Conservation (phyloP, 2,888 invertebrate genomes). For the Rhynchonema sp. region DNA sequence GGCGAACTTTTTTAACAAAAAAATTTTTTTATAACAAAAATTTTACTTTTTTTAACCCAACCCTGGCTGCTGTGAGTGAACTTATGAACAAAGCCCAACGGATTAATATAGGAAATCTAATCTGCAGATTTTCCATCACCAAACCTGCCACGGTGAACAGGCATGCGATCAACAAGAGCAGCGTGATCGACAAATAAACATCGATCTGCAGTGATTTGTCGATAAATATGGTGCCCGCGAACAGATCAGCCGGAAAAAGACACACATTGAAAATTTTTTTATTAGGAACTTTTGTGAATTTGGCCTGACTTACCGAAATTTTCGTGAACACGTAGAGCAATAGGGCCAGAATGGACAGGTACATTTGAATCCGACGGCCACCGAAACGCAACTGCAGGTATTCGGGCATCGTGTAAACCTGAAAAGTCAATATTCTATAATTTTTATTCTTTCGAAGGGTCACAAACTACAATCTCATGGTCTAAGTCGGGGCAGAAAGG, state of each 20-base stretch:
- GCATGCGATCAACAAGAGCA: not conserved
- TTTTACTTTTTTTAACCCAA: not conserved
- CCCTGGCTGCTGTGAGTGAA: no score
- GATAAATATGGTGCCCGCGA: not conserved
- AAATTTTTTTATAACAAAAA: not conserved
- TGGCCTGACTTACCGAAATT: conserved; percentile 38
- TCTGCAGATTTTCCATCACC: not conserved
- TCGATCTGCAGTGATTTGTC: not conserved
- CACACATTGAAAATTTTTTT: no score
- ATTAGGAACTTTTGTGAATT: no score
- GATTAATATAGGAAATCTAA: no score
- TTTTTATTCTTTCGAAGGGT: not conserved
- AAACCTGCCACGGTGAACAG: not conserved
- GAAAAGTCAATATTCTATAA: conserved; percentile 9
- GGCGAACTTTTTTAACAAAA: no score
- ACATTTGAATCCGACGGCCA: conserved; percentile 36
- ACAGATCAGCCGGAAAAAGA: not conserved
- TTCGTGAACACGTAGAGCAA: conserved; percentile 38
- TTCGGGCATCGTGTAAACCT: conserved; percentile 39
- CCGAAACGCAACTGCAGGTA: conserved; percentile 37
- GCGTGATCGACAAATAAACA: not conserved
- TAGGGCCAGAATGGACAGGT: conserved; percentile 37
- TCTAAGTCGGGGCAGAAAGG: no score
- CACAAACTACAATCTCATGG: no score
- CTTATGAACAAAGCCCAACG: no score